Evolutionary conservation across 2,797 vertebrate genomes (phyloP).

Genomic region (Pseudotriccus pelzelni): DNA sequence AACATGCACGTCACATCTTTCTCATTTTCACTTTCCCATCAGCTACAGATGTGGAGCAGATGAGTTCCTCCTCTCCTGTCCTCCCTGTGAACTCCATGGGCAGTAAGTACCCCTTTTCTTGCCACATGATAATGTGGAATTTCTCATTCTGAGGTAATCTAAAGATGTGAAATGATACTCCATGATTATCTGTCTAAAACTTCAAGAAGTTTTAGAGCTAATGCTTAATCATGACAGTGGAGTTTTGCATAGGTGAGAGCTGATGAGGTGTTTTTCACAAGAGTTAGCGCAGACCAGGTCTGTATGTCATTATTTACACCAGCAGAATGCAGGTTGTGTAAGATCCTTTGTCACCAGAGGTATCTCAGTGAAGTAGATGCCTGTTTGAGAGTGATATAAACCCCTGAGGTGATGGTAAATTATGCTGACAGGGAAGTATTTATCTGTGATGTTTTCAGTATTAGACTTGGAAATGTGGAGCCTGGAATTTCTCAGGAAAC

Average conservation of each 20-base stretch:
- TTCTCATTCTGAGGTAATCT: not conserved
- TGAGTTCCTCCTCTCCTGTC: slow-evolving; percentile 61
- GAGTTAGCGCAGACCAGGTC: not conserved
- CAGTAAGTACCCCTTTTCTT: slow-evolving; percentile 69
- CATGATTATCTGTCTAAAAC: rapidly evolving
- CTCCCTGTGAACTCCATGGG: slow-evolving; percentile 64
- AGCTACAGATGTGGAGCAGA: slow-evolving; percentile 70
- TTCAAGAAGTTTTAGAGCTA: not conserved
- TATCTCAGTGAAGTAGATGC: not conserved
- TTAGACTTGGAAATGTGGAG: not conserved
- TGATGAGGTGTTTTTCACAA: not conserved
- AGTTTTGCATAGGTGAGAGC: not conserved
- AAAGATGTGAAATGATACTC: not conserved
- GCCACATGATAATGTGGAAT: not conserved
- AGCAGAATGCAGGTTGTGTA: rapidly evolving
- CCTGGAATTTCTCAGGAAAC: not conserved
- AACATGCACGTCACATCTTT: slow-evolving; percentile 2
- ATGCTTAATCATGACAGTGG: not conserved
- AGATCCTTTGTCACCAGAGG: not conserved
- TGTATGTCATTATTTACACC: not conserved
- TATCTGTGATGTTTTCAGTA: not conserved
- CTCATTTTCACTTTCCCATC: slow-evolving; percentile 32
- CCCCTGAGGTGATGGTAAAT: not conserved
- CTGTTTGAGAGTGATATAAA: not conserved
- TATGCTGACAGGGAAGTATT: not conserved